Evolutionary conservation across 2,888 invertebrate genomes (phyloP), one percentile per base, ranked within the genome.

Genomic region (Troides aeacus): DNA sequence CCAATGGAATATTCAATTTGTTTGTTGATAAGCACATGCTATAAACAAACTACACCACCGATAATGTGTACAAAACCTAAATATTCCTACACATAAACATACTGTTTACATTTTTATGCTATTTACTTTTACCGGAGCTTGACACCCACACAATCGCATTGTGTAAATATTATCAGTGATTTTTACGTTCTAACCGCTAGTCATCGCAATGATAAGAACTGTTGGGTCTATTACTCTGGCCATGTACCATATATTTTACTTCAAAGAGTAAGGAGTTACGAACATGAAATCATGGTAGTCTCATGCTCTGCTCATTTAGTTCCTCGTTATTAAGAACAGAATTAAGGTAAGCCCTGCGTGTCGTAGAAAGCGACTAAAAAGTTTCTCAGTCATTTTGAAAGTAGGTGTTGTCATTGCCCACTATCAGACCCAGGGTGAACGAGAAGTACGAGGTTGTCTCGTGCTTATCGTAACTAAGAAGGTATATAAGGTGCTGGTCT

Each of bases 121-220:
- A 63, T 64, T 61, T 62, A 56, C 66, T 57, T 66, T 62, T 62
- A 70, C 57, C 50, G 39, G 39, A 63, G 57, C 10, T 39, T 24
- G 36, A 18, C 69, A 30, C 70, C 66, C 30, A 66, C 70, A 61
- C 59, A 57, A 62, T 21, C 50, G 30, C 63, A 70, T 70, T 70
- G 66, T 70, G 70, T 66, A 66, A 70, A 70, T 66, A 24, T 23
- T 59, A 64, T 62, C 57, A 36, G 39, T 57, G 39, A 57, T 61
- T 69, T 64, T 61, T 39, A 24, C n/a, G 8, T 62, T 30, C 62
- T 24, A 60, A 62, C 36, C 62, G 10, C 64, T 64, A 56, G 50
- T 21, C 42, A 56, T 64, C 53, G 60, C 30, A 39, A 30, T 7
- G 18, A 17, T 30, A 30, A 30, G 30, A 30, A 3, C 30, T 30